These are phyloP conservation scores for Hipposideros armiger DNA, from an alignment of 2,113 vertebrate species.

Conservation along the genomic window DNA sequence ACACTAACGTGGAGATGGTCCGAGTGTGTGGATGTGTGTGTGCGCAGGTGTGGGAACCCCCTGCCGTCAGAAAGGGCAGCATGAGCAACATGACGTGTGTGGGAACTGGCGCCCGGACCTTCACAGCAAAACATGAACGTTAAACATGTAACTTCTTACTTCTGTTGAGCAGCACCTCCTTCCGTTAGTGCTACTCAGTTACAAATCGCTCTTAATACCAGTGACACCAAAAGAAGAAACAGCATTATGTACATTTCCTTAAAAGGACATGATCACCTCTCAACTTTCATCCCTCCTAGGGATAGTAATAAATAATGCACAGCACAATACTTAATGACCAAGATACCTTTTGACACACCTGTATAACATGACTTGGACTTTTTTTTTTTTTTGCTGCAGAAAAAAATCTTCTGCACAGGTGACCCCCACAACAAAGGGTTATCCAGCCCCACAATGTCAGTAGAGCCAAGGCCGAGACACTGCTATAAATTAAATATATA, in stretches of 20 bases:
- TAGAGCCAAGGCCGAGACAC: neutral
- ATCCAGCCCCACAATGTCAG: neutral
- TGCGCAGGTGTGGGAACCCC: conserved; percentile 87
- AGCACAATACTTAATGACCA: conserved; percentile 96
- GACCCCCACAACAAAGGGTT: neutral
- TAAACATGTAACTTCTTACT: conserved; percentile 96
- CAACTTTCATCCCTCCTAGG: conserved; percentile 93
- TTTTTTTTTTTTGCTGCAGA: conserved; percentile 70
- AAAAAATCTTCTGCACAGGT: neutral
- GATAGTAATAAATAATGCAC: conserved; percentile 95
- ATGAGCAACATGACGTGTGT: conserved; percentile 94
- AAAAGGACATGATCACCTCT: conserved; percentile 93
- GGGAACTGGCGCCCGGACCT: conserved; percentile 94
- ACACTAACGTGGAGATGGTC: conserved; percentile 94
- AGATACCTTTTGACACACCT: conserved; percentile 95
- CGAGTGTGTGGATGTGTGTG: conserved; percentile 90
- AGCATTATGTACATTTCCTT: conserved; percentile 96
- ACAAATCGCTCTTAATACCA: conserved; percentile 94
- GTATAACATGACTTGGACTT: conserved; percentile 93
- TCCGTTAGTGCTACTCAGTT: conserved; percentile 92
- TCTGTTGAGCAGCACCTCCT: conserved; percentile 94
- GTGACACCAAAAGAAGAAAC: conserved; percentile 91
- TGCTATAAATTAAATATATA: neutral
- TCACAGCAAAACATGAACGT: conserved; percentile 92
- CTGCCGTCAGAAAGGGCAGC: conserved; percentile 90